These are phyloP conservation scores for Thinocorus orbignyianus DNA, from an alignment of 2,113 vertebrate genomes.

Conservation along the genomic window DNA sequence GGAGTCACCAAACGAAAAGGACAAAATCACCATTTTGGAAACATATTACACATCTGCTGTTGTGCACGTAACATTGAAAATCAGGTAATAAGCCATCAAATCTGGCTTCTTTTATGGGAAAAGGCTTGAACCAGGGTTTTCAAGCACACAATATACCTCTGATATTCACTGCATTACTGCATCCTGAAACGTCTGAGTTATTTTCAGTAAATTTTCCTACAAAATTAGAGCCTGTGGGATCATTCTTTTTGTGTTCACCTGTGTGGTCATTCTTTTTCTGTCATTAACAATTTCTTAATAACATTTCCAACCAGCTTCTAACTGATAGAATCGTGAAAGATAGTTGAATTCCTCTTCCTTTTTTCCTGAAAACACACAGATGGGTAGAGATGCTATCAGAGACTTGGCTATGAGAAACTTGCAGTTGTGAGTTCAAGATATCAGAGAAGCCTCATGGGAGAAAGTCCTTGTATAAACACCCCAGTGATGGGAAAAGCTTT, in stretches of 20 bases:
- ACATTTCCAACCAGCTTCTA: background rate
- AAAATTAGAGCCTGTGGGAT: background rate
- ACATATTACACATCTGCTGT: background rate
- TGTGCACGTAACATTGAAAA: background rate
- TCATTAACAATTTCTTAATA: background rate
- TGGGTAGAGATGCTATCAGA: constrained; percentile 54
- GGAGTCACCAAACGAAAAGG: background rate
- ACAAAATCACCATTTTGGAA: background rate
- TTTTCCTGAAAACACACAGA: constrained; percentile 22
- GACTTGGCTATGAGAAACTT: constrained; percentile 50
- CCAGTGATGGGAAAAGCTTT: constrained; percentile 63
- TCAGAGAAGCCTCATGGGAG: constrained; percentile 57
- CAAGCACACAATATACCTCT: background rate
- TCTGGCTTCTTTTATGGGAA: background rate
- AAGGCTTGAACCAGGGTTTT: background rate
- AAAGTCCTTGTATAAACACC: constrained; percentile 63
- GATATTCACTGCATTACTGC: background rate
- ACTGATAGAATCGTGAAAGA: background rate
- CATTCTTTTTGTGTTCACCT: background rate
- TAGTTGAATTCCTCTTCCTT: background rate
- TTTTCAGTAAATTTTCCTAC: background rate
- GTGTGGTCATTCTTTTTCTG: background rate
- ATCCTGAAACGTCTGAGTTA: background rate
- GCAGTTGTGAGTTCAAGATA: constrained; percentile 58
- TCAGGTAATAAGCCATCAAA: background rate